Percentiles rank a stretch among this genome's conserved stretches.
These are phyloP conservation scores for Vultur gryphus DNA, from an alignment of 2,797 vertebrate species.

Conservation along the genomic window DNA sequence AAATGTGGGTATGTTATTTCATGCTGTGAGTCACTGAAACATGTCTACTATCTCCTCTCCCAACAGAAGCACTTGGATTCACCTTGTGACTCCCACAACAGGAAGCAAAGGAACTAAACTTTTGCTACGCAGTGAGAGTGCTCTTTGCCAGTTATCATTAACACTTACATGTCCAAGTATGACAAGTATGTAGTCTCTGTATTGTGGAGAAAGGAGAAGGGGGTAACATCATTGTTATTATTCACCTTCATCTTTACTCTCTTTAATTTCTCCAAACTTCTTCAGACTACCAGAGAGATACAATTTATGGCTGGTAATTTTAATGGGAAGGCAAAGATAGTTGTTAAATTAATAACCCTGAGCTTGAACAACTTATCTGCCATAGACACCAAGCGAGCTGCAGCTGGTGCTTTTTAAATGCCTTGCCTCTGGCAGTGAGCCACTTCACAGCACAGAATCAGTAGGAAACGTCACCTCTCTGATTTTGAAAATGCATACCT, in stretches of 20 bases:
- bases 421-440: not conserved
- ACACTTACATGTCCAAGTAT: not conserved
- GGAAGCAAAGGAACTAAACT: not conserved
- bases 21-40: not conserved
- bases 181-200: not conserved
- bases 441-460: not conserved
- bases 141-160: not conserved
- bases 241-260: not conserved
- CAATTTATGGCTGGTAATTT: not conserved
- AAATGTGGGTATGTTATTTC: not conserved
- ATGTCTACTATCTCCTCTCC: not conserved
- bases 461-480: not conserved
- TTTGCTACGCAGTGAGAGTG: not conserved
- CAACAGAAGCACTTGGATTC: not conserved
- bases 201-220: not conserved
- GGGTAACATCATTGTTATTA: not conserved
- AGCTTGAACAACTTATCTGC: not conserved
- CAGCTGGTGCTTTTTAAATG: not conserved
- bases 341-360: not conserved
- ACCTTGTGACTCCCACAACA: not conserved
- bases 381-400: not conserved
- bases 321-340: not conserved
- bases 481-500: not conserved
- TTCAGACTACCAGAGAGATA: not conserved
- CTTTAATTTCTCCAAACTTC: not conserved